Conservation (phyloP, 2,113 vertebrate genomes). For the Rhabdomys dilectus region DNA sequence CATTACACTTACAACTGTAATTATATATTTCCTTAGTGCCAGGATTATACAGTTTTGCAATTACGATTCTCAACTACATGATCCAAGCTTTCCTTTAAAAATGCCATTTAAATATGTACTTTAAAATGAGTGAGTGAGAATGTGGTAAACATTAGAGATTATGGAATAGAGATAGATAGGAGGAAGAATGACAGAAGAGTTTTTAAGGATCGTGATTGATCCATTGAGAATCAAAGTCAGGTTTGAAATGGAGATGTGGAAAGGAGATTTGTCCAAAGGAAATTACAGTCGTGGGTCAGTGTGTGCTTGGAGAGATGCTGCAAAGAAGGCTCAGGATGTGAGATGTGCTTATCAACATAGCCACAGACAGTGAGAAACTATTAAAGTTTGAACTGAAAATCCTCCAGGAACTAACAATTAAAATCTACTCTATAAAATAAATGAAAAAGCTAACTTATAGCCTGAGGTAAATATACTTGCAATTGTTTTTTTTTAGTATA, state of each 20-base stretch:
- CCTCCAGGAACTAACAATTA: slow-evolving; percentile 9
- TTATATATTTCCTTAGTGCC: background rate
- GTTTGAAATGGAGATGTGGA: background rate
- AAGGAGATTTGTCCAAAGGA: background rate
- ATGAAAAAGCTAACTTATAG: background rate
- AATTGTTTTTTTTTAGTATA: background rate
- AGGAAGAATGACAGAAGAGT: background rate
- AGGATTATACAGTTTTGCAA: background rate
- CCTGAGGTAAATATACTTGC: background rate
- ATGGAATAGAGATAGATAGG: background rate
- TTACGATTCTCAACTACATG: background rate
- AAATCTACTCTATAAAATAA: background rate
- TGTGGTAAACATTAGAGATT: background rate
- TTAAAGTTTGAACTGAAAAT: background rate
- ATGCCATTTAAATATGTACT: background rate
- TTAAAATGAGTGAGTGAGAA: background rate
- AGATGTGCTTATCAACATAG: background rate
- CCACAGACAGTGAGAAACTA: background rate
- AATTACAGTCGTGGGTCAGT: background rate
- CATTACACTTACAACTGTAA: background rate
- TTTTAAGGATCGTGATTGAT: background rate
- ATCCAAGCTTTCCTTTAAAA: background rate
- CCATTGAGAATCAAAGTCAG: background rate
- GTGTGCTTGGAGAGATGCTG: background rate
- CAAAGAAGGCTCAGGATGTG: background rate